Conservation (phyloP, 2,888 invertebrate species). For the Coleophora deauratella region DNA sequence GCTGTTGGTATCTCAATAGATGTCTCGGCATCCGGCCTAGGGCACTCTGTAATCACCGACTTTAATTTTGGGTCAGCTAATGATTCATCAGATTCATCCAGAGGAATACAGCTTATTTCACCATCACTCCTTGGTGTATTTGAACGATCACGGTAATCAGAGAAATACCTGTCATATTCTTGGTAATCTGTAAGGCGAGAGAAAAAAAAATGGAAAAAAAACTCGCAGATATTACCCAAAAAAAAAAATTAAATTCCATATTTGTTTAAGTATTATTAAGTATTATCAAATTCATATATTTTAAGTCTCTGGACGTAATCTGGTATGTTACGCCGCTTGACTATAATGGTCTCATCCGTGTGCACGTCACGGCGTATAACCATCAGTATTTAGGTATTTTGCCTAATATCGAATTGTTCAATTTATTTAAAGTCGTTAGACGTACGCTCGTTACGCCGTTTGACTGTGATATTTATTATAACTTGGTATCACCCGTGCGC, state of each 20-base stretch:
- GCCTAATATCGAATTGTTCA: not conserved
- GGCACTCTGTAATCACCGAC: not conserved
- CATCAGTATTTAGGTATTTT: too few relatives aligned
- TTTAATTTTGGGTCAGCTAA: not conserved
- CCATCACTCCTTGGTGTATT: not conserved
- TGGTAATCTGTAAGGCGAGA: not conserved
- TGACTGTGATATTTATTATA: not conserved
- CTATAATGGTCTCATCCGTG: too few relatives aligned
- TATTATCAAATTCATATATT: too few relatives aligned
- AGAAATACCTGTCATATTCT: not conserved
- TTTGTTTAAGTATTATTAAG: too few relatives aligned
- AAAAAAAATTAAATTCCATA: too few relatives aligned
- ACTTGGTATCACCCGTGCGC: slow-evolving; percentile 4
- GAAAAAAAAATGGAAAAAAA: not conserved
- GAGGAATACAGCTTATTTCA: not conserved
- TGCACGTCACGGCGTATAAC: too few relatives aligned
- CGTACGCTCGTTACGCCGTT: slow-evolving; percentile 6
- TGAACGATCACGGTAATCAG: not conserved
- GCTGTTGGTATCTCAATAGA: not conserved
- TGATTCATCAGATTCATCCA: not conserved
- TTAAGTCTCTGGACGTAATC: too few relatives aligned
- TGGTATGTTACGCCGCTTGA: too few relatives aligned
- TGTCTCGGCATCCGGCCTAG: not conserved
- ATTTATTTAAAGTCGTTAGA: slow-evolving; percentile 2
- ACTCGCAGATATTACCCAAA: not conserved